Base-by-base conservation (phyloP, 2,797 vertebrate genomes). In the Gadopsis marmoratus region DNA sequence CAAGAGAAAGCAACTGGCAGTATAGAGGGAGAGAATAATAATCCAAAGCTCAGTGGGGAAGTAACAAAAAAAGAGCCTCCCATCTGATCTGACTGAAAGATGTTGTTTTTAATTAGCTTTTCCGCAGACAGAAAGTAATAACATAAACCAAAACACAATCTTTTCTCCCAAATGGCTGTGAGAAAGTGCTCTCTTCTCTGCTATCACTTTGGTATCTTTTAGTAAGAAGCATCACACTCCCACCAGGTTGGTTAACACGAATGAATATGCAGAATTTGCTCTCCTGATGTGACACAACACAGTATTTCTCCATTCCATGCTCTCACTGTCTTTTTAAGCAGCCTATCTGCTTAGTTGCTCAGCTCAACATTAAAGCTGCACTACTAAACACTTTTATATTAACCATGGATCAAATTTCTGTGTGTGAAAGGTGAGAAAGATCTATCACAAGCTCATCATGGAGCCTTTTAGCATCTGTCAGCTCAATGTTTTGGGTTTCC, bases 1-100 rank as follows among this genome's bases (percentile, higher is more conserved):
- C 29, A 59, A 56, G 69, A 61, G 35, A 64, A 67, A 67, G 71
- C 65, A 71, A 82, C 51, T 74, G 54, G 50, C 70, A 58, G 65
- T 16, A 26, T 3, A 69, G 51, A 54, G 14, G 17, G 48, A 76
- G 39, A 77, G 41, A 48, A 79, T 48, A 45, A 72, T 56, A 5
- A 47, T 76, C 63, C 55, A 71, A 74, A 45, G 26, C 67, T 76
- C 68, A 66, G 76, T 21, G 19, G 19, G 23, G 45, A 64, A 19
- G 37, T 17, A 31, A 63, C 45, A 69, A 59, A 76, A 37, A 73
- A 79, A 68, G 17, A 81, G 48, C 26, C 43, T 71, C 39, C 21
- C 16, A 62, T 68, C 19, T 66, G 37, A 78, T 80, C 51, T 31
- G 19, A 63, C 33, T 55, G 35, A 54, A 29, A 50, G 73, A 87